These are phyloP conservation scores for Phylloscopus trochilus DNA, from an alignment of 2,113 vertebrate genomes.

Conservation along the genomic window DNA sequence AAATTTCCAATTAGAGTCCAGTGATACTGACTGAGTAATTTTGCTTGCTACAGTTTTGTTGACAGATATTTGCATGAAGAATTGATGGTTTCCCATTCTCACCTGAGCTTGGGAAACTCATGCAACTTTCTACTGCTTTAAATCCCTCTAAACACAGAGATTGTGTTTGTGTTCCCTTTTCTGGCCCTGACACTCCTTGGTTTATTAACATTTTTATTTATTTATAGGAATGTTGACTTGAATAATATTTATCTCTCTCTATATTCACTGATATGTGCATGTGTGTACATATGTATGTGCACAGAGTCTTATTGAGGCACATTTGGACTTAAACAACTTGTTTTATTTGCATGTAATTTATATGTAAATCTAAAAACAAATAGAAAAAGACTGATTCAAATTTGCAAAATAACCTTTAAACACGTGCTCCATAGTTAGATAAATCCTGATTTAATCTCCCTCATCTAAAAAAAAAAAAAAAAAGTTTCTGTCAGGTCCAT, in stretches of 20 bases:
- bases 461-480: neutral
- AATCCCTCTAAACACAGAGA: neutral
- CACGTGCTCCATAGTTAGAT: neutral
- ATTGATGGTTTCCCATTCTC: neutral
- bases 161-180: neutral
- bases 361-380: neutral
- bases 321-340: neutral
- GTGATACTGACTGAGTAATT: neutral
- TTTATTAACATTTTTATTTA: neutral
- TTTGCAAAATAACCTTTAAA: neutral
- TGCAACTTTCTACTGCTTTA: neutral
- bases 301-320: neutral
- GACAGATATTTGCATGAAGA: neutral
- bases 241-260: neutral
- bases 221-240: neutral
- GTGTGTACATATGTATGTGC: neutral
- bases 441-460: neutral
- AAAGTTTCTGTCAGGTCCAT: neutral
- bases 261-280: neutral
- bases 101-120: neutral
- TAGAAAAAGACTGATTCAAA: neutral
- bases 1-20: neutral
- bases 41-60: neutral
- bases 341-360: neutral
- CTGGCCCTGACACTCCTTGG: neutral